Evolutionary conservation across 92 coral and sea anemone species (phyloP), one percentile per base, ranked within the genome.

Genomic region (Parazoanthus swiftii): DNA sequence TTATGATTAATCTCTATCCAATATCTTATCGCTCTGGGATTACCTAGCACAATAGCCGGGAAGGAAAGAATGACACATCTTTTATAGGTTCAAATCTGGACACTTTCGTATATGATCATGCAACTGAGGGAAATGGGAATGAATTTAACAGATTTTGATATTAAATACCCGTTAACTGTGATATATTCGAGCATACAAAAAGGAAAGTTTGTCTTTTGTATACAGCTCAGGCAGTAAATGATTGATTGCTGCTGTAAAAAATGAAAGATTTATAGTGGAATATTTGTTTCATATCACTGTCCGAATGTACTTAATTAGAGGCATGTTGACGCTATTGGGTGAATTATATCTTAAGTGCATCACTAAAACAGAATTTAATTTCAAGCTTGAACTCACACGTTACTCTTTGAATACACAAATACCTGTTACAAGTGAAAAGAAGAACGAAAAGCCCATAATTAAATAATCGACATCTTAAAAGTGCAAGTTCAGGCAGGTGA

Each of bases 1-100:
- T 82, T 82, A 82, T 66, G 48, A 9, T 42, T 79, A 79, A 79
- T 46, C 82, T 23, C 86, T 67, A 65, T 65, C 44, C 38, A 82
- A 66, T 36, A 70, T 42, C 23, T 66, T 48, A 66, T 65, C 86
- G 29, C 54, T 20, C 29, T 66, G 44, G 86, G 37, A 81, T 67
- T 82, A 66, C 59, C 37, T 23, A 26, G 1, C 23, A 82, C 86
- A 82, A 65, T 65, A 81, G 86, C 74, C 63, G 21, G 73, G 4
- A 65, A 59, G n/a, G 46, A 65, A 16, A 16, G 74, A 67, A 65
- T 25, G 56, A 43, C 37, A 42, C 37, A 66, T 82, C 54, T 29
- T 13, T 38, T 46, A 82, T n/a, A 21, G 44, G 15, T 37, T 42
- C 42, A 21, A 48, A 15, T 74, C n/a, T 20, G 79, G 37, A 38